A percentile compares a stretch with the other conserved stretches of the same genome.
Conservation (phyloP, 1,140 invertebrate genomes). For the Maconellicoccus hirsutus region DNA sequence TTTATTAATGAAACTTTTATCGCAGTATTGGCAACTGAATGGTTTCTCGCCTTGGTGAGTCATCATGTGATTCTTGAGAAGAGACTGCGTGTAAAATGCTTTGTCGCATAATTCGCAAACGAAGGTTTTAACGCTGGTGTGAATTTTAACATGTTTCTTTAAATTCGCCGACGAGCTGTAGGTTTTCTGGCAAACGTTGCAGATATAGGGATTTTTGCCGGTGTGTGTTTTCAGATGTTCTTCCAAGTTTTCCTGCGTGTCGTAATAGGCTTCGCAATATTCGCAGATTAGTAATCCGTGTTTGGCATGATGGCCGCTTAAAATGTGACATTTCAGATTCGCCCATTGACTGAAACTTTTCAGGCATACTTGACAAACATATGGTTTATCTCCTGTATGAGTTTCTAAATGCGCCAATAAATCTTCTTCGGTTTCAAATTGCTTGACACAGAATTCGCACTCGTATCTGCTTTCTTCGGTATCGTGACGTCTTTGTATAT, state of each 20-base stretch:
- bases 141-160: conserved; percentile 15
- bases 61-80: background rate
- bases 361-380: conserved; percentile 26
- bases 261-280: conserved; percentile 24
- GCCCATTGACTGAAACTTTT: conserved; percentile 23
- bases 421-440: background rate
- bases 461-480: background rate
- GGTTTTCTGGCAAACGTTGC: conserved; percentile 32
- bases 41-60: conserved; percentile 28
- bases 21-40: conserved; percentile 38
- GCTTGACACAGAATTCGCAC: conserved; percentile 14
- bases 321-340: conserved; percentile 24
- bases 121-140: conserved; percentile 17
- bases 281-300: conserved; percentile 20
- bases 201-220: conserved; percentile 30
- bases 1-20: conserved; percentile 34
- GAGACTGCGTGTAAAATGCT: conserved; percentile 7
- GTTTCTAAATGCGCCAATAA: conserved; percentile 25
- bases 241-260: conserved; percentile 13
- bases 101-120: conserved; percentile 21
- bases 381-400: conserved; percentile 29
- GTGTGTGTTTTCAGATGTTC: conserved; percentile 15
- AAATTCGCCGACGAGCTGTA: conserved; percentile 21
- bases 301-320: conserved; percentile 10
- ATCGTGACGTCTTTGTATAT: background rate